Conservation (phyloP, 2,113 vertebrate genomes). For the Rattus rattus region DNA sequence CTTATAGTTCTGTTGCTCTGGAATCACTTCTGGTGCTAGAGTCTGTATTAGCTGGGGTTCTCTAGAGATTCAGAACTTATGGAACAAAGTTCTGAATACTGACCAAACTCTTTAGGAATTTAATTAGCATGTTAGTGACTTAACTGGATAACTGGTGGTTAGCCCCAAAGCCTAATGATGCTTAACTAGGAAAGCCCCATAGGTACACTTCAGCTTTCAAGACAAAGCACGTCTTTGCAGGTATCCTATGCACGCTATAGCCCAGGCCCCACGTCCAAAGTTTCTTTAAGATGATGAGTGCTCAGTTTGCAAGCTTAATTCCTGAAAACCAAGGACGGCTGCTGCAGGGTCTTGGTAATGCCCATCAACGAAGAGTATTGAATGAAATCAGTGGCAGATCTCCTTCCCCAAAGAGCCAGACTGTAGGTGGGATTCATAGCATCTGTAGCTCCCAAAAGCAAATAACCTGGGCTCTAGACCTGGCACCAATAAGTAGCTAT, state of each 20-base stretch:
- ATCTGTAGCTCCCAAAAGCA: neutral
- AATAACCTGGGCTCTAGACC: neutral
- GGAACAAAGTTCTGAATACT: too few relatives aligned
- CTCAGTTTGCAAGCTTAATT: neutral
- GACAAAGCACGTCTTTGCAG: neutral
- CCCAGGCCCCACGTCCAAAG: neutral
- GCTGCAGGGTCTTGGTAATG: neutral
- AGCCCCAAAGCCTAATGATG: neutral
- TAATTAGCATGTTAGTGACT: too few relatives aligned
- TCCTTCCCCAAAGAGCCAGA: neutral
- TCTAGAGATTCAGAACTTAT: too few relatives aligned
- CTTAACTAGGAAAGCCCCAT: neutral
- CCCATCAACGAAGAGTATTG: neutral
- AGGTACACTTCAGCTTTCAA: neutral
- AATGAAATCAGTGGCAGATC: neutral
- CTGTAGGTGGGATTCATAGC: neutral
- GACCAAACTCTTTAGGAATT: too few relatives aligned
- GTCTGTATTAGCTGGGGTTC: too few relatives aligned
- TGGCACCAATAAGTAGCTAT: neutral
- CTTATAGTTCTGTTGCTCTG: too few relatives aligned
- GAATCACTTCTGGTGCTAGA: too few relatives aligned
- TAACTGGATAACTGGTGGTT: too few relatives aligned
- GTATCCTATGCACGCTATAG: neutral
- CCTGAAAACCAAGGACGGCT: neutral
- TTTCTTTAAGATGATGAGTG: neutral